Conservation (phyloP, 2,888 invertebrate genomes). For the Aricia artaxerxes region DNA sequence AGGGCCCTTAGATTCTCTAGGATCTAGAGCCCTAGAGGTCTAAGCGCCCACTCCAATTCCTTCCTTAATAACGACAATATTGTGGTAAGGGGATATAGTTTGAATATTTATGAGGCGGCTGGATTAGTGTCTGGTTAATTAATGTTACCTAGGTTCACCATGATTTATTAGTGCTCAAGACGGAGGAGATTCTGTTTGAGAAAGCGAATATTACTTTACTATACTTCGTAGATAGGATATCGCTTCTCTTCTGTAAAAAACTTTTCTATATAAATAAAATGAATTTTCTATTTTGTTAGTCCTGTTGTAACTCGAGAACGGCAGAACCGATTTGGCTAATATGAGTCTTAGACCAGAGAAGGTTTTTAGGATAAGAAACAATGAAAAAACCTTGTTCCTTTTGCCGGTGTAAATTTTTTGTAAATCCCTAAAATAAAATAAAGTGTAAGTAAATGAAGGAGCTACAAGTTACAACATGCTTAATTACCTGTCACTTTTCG, state of each 20-base stretch:
- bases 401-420: too few relatives aligned
- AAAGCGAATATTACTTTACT: not conserved
- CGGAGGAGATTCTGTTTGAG: not conserved
- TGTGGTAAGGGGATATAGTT: not conserved
- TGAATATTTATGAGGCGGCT: conserved; percentile 7
- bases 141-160: not conserved
- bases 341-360: too few relatives aligned
- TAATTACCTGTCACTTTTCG: conserved; percentile 17
- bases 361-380: too few relatives aligned
- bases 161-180: not conserved
- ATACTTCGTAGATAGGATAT: not conserved
- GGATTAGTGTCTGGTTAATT: conserved; percentile 11
- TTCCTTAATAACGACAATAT: not conserved
- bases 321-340: too few relatives aligned
- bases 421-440: not conserved
- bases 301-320: too few relatives aligned
- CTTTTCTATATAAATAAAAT: too few relatives aligned
- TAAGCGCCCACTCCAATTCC: not conserved
- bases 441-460: not conserved
- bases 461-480: not conserved
- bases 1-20: too few relatives aligned
- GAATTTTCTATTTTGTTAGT: too few relatives aligned
- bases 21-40: not conserved
- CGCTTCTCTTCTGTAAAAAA: too few relatives aligned
- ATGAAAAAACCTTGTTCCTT: too few relatives aligned